Evolutionary conservation across 1,140 invertebrate species (phyloP), one percentile per base, ranked within the genome.

Genomic region (Cyrtorhinus lividipennis): DNA sequence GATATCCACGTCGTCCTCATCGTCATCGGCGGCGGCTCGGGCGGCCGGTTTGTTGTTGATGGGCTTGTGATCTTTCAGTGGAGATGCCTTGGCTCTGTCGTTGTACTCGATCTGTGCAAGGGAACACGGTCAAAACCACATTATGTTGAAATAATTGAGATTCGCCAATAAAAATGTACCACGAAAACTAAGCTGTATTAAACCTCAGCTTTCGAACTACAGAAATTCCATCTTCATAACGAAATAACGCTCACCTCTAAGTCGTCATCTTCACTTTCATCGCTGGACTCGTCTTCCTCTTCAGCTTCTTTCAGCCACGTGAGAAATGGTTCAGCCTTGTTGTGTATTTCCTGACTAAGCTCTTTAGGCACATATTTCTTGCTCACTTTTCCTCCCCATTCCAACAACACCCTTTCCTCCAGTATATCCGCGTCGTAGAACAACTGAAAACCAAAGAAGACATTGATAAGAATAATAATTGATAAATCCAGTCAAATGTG

Each of bases 241-340:
- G n/a, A n/a, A 38, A 38, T 15, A 38, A 38, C 15, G 64, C 45
- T 72, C 68, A 81, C 80, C 69, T 84, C 83, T 68, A 87, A 84
- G 68, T 83, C 81, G 71, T 81, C 81, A 64, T 84, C 82, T 62
- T 83, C 83, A 58, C 86, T 84, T 22, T 84, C 81, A 3, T 80
- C 81, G 24, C 85, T 83, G 15, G 82, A 82, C 26, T 81, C 82
- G 60, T 89, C 86, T 72, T 96, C 92, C 73, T 95, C 93, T 69
- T 98, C 93, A 62, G 96, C 95, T 76, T 98, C 91, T 73, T 92
- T 84, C 48, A 99, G 81, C 96, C 96, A 99, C 68, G 87, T 92
- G 10, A 99, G 82, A 74, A 99, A 96, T 44, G 92, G 92, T 70
- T 87, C 82, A 56, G 92, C 94, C 70, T 91, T 88, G 45, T 86